These are phyloP conservation scores for Hyles vespertilio DNA, from an alignment of 1,140 invertebrate species.

Conservation along the genomic window DNA sequence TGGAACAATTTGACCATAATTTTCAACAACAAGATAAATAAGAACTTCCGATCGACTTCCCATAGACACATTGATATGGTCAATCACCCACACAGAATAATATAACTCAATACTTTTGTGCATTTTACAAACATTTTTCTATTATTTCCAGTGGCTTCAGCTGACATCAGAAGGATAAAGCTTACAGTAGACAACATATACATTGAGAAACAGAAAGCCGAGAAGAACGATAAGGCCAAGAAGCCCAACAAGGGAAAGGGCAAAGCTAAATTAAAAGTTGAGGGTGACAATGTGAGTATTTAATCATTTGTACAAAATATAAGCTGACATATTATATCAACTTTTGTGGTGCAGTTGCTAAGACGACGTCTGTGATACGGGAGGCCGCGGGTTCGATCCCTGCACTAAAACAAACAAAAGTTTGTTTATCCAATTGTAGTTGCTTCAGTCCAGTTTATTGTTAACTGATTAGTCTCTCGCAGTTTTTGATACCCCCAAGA, in stretches of 20 bases:
- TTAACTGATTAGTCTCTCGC: no score
- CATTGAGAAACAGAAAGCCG: constrained; percentile 88
- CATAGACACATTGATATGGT: no score
- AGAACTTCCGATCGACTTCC: no score
- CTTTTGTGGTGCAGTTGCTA: neutral
- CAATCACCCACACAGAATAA: no score
- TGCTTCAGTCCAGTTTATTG: no score
- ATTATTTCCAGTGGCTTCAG: constrained; percentile 78
- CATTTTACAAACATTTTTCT: neutral
- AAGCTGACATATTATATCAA: neutral
- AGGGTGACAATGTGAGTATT: constrained; percentile 82
- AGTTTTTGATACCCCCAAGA: no score
- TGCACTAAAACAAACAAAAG: no score
- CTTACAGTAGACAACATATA: constrained; percentile 85
- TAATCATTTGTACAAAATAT: neutral
- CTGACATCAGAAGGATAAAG: constrained; percentile 89
- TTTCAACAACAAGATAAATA: no score
- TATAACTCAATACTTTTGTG: no score
- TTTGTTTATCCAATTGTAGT: no score
- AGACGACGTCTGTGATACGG: neutral
- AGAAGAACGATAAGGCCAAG: constrained; percentile 84
- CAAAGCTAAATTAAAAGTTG: constrained; percentile 86
- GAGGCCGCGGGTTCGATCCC: no score
- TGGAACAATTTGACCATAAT: no score
- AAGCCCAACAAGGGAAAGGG: constrained; percentile 86